Conservation (phyloP, 2,888 invertebrate genomes). For the Diarsia brunnea region DNA sequence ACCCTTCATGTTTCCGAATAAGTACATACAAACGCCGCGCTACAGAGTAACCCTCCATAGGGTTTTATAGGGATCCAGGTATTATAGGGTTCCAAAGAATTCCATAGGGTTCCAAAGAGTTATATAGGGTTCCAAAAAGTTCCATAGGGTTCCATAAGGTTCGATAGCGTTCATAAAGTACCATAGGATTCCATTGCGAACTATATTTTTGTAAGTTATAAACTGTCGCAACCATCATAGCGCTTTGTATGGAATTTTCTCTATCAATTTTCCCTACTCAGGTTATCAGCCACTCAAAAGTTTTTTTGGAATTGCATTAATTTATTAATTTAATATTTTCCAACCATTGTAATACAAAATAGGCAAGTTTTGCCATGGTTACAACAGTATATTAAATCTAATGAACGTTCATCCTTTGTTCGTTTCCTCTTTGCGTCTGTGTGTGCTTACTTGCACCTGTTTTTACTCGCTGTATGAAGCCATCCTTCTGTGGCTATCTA, state of each 20-base stretch:
- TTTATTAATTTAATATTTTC: background rate
- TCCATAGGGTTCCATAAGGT: background rate
- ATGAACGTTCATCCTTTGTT: background rate
- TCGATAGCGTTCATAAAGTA: background rate
- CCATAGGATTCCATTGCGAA: background rate
- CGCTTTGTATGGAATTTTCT: background rate
- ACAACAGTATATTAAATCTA: no score
- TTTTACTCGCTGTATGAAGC: no score
- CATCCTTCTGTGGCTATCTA: constrained; percentile 10
- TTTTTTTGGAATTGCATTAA: background rate
- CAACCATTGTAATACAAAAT: background rate
- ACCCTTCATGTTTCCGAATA: background rate
- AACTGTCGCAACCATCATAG: background rate
- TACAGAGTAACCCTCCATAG: background rate
- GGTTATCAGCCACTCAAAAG: background rate
- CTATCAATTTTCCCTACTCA: background rate
- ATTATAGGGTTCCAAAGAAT: background rate
- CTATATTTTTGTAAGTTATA: background rate
- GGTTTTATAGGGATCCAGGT: background rate
- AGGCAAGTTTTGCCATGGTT: background rate
- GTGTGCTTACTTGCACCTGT: no score
- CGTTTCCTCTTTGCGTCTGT: background rate
- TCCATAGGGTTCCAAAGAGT: background rate
- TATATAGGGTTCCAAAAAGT: background rate
- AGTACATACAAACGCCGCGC: background rate